Evolutionary conservation across 92 coral and sea anemone species (phyloP), one percentile per base, ranked within the genome.

Genomic region (Siderastrea radians): DNA sequence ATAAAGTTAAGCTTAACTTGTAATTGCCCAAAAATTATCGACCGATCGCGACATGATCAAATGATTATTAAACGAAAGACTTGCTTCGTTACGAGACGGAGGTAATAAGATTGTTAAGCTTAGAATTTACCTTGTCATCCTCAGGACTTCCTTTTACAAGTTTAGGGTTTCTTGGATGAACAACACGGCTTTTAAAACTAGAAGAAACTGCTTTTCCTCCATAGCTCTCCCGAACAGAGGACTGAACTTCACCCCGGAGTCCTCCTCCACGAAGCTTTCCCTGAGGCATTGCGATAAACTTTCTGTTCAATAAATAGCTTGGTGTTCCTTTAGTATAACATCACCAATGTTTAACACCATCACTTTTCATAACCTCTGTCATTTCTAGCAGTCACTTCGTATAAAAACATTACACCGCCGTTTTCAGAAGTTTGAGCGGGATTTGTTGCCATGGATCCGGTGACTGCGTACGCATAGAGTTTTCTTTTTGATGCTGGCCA

Each of bases 141-240:
- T 91, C 98, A 55, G 92, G 82, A 60, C 91, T 70, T 69, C 94
- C 98, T 77, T 92, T 93, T 1, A 98, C 96, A 71, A 98, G 98
- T 79, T 98, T 98, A 16, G 99, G 99, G 86, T 98, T 98, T 78
- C 98, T 93, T 14, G 99, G 99, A 89, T 92, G 95, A 43, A 94
- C 95, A 84, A 98, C 99, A 81, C 92, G 94, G 90, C 98, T 95
- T 86, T 92, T 95, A 73, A 90, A 94, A 71, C 84, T 87, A 4
- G 93, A 86, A 50, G 92, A 45, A 60, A 87, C 93, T 43, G 93
- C 93, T 52, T 88, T 77, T 54, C 90, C 90, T 11, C 98, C 95
- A 81, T 95, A 93, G 16, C 90, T 79, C 81, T 92, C 93, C 48
- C 98, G 88, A 43, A 90, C 92, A 49, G 95, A 78, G 19, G 98